Conservation (phyloP, 2,888 invertebrate species). For the Pycnomerus fuliginosus region DNA sequence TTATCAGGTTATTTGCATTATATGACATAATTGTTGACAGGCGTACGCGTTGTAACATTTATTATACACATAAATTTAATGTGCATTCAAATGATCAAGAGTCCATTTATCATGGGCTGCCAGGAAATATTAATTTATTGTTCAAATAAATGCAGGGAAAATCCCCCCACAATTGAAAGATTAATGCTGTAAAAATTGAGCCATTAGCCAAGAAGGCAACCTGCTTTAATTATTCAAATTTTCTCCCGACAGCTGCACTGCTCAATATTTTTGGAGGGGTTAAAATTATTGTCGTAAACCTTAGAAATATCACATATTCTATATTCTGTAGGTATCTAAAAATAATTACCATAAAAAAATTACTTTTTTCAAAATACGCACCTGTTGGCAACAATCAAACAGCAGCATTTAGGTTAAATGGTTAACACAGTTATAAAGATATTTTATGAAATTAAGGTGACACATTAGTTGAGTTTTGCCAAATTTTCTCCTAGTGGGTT, state of each 20-base stretch:
- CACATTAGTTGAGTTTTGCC: constrained; percentile 22
- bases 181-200: constrained; percentile 40
- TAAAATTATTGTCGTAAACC: constrained; percentile 6
- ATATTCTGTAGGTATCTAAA: constrained; percentile 8
- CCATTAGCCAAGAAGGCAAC: constrained; percentile 36
- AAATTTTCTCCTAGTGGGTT: constrained; percentile 26
- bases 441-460: constrained; percentile 21
- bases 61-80: constrained; percentile 16
- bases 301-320: constrained; percentile 11
- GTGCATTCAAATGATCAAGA: constrained; percentile 10
- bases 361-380: constrained; percentile 14
- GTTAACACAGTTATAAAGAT: constrained; percentile 10
- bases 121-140: constrained; percentile 30
- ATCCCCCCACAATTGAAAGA: constrained; percentile 36
- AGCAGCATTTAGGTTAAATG: constrained; percentile 15
- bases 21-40: constrained; percentile 20
- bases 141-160: constrained; percentile 27
- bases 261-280: constrained; percentile 7
- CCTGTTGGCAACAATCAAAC: constrained; percentile 14
- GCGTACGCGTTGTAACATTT: constrained; percentile 13
- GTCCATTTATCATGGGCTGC: constrained; percentile 28
- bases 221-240: constrained; percentile 43
- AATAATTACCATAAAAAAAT: constrained; percentile 14
- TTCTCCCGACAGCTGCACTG: constrained; percentile 38
- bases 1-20: constrained; percentile 21